Evolutionary conservation across 2,797 vertebrate genomes (phyloP).

Genomic region (Pipistrellus kuhlii): DNA sequence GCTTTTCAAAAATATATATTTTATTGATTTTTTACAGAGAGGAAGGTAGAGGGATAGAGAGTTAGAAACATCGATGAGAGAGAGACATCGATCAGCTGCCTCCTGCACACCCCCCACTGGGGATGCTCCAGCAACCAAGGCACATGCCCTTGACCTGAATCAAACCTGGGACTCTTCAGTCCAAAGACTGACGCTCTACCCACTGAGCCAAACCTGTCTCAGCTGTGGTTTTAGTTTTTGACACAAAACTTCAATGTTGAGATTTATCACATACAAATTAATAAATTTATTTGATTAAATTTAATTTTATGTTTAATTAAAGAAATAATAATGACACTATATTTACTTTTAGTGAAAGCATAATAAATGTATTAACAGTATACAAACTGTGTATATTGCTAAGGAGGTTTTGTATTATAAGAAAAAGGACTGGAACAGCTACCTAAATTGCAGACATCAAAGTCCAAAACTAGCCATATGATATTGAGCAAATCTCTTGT

Average conservation of each 20-base stretch:
- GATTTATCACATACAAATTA: not conserved
- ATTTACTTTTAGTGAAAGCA: constrained; percentile 2
- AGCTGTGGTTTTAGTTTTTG: not conserved
- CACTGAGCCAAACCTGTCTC: no score
- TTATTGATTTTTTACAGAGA: no score
- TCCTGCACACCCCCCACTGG: no score
- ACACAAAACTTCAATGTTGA: not conserved
- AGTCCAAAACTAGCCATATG: not conserved
- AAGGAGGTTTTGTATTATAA: not conserved
- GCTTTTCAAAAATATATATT: not conserved
- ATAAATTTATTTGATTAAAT: not conserved
- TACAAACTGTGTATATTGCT: not conserved
- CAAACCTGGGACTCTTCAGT: no score
- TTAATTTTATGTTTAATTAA: constrained; percentile 22
- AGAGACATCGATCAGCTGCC: no score
- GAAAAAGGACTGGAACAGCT: not conserved
- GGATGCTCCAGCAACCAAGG: no score
- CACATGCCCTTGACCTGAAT: no score
- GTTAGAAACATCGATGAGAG: no score
- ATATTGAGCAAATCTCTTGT: not conserved
- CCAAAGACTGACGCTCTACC: no score
- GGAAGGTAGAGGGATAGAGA: no score
- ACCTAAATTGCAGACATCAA: not conserved
- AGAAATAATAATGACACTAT: not conserved
- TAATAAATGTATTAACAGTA: not conserved